phyloP scores from a whole-genome alignment of 2,888 invertebrate species.

The Matsumyia berberina region DNA sequence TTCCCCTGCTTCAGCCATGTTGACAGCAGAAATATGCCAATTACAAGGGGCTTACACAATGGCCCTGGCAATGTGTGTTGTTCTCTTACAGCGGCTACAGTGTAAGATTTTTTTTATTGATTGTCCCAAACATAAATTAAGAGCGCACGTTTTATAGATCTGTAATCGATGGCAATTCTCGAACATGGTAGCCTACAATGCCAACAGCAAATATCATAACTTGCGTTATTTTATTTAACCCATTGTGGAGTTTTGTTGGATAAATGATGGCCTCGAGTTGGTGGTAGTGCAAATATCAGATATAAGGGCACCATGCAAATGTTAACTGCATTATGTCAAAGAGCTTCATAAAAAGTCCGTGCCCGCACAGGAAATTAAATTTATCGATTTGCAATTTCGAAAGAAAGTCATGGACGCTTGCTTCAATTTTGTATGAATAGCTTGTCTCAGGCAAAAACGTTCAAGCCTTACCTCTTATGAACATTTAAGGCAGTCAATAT shows the following conservation, averaged over 20 bases:
- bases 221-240: constrained; percentile 4
- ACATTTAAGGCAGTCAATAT: no score
- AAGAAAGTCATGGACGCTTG: no score
- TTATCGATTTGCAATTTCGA: no score
- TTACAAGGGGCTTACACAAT: constrained; percentile 37
- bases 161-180: constrained; percentile 42
- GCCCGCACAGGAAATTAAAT: no score
- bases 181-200: not conserved
- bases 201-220: constrained; percentile 2
- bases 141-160: constrained; percentile 24
- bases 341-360: no score
- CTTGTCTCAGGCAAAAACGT: no score
- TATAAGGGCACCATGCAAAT: no score
- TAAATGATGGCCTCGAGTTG: not conserved
- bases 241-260: not conserved
- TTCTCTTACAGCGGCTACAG: constrained; percentile 1
- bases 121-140: constrained; percentile 26
- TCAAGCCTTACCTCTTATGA: no score
- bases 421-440: no score
- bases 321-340: no score
- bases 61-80: not conserved
- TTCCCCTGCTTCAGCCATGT: not conserved
- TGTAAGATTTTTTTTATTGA: constrained; percentile 1
- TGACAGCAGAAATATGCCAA: constrained; percentile 32
- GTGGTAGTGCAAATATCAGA: not conserved